Percentiles rank a stretch among this genome's conserved stretches.
Evolutionary conservation across 2,888 invertebrate genomes (phyloP).

Genomic region (Cosmia pyralina): DNA sequence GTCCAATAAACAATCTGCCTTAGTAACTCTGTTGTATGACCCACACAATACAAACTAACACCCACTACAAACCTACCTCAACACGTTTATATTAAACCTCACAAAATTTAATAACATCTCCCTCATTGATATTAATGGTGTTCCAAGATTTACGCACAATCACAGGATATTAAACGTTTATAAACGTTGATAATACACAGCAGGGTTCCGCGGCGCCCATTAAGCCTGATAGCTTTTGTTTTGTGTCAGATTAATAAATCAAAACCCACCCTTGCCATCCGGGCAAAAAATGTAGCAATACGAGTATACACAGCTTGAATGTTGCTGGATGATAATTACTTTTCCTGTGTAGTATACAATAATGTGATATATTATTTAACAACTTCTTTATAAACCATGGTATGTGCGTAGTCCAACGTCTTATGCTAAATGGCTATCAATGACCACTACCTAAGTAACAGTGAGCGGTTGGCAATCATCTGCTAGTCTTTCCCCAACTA

Average conservation of each 20-base stretch:
- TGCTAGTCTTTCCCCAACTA: too few species aligned
- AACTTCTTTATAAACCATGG: not conserved
- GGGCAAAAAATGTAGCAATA: conserved; percentile 51
- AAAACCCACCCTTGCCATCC: conserved; percentile 41
- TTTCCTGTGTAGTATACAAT: conserved; percentile 19
- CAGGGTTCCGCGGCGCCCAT: conserved; percentile 54
- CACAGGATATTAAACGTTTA: conserved; percentile 62
- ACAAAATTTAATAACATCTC: conserved; percentile 57
- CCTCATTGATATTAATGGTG: conserved; percentile 63
- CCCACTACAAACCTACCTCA: conserved; percentile 49
- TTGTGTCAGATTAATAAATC: conserved; percentile 61
- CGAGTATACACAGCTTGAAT: conserved; percentile 46
- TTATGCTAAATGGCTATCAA: not conserved
- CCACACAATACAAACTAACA: conserved; percentile 23
- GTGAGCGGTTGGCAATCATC: too few species aligned
- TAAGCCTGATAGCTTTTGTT: conserved; percentile 64
- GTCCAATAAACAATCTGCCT: not conserved
- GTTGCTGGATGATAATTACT: conserved; percentile 42
- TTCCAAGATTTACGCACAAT: conserved; percentile 62
- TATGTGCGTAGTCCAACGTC: not conserved
- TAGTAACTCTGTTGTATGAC: conserved; percentile 6
- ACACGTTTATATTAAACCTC: conserved; percentile 39
- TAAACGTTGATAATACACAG: conserved; percentile 62
- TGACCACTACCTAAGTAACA: not conserved
- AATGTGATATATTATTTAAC: not conserved